phyloP scores from a whole-genome alignment of 1,140 invertebrate species.

The Formica selysi region DNA sequence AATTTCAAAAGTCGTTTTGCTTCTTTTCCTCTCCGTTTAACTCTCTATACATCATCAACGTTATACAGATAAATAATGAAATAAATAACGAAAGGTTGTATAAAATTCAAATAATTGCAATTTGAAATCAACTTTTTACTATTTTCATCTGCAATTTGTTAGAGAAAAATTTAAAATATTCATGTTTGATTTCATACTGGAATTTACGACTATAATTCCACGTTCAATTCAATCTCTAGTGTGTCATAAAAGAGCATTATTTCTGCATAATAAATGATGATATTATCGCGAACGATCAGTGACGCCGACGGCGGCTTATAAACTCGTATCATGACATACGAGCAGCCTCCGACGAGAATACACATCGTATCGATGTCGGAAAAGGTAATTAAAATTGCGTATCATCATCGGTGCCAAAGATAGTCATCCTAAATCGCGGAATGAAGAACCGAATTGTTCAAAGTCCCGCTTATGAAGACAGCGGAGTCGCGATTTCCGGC shows the following conservation, averaged over 20 bases:
- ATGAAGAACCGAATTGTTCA: constrained; percentile 66
- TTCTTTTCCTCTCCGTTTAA: not conserved
- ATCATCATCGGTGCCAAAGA: not conserved
- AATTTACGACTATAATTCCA: not conserved
- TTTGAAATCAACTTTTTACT: not conserved
- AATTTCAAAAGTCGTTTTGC: not conserved
- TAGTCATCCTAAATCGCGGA: constrained; percentile 8
- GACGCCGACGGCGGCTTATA: not conserved
- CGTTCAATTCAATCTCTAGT: not conserved
- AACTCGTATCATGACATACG: not conserved
- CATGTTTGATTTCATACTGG: not conserved
- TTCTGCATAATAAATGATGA: not conserved
- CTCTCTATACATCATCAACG: not conserved
- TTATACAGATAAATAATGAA: constrained; percentile 11
- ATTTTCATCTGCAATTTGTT: not conserved
- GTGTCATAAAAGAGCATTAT: not conserved
- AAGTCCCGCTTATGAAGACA: constrained; percentile 77
- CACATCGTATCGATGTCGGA: not conserved
- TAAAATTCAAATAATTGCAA: not conserved
- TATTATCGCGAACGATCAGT: not conserved
- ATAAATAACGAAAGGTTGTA: not conserved
- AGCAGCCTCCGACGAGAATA: not conserved
- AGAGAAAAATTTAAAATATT: not conserved
- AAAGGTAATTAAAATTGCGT: not conserved
- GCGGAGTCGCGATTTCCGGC: constrained; percentile 79